Base-by-base conservation (phyloP, 2,888 invertebrate genomes). In the Chelonus formosanus region DNA sequence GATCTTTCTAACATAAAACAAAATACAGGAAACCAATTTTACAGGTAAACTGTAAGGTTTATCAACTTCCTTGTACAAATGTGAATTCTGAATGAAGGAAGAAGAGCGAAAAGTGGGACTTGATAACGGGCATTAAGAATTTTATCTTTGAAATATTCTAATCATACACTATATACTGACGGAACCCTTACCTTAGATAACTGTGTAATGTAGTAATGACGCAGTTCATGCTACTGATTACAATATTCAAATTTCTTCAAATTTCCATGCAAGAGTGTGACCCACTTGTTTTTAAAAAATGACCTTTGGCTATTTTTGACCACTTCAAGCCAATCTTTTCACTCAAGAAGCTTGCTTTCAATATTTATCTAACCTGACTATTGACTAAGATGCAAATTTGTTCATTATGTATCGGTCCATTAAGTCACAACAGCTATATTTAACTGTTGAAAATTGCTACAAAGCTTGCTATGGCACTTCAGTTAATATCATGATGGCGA, bases 111-210 rank as follows among this genome's bases (percentile, higher is more conserved):
- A 40, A 59, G 50, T 48, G 47, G 40, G 31, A 63, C 67, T 73
- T 73, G 75, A 76, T 72, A 74, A 75, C 71, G 69, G 71, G 64
- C 67, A 72, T 73, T 71, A 67, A 70, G 54, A 65, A 69, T 71
- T 74, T 76, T 76, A 77, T 78, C 76, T 75, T 70, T 55, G 67
- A 69, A 74, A 75, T 77, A 76, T 75, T 76, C 73, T 75, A 77
- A 77, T 76, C 73, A 65, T 50, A 43, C 64, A 54, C 67, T 44
- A 32, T 53, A 43, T 65, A 55, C 67, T 45, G 44, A 44, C 40
- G 53, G 40, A 61, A 63, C 44, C 45, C 64, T 57, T 45, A 44
- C 55, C 55, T 56, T 54, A 52, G 63, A 57, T 62, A 71, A 71
- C 73, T 74, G 73, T 72, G 66, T 71, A 72, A 70, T 68, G 67